Evolutionary conservation across 2,888 invertebrate species (phyloP).

Genomic region (Campaea margaritaria): DNA sequence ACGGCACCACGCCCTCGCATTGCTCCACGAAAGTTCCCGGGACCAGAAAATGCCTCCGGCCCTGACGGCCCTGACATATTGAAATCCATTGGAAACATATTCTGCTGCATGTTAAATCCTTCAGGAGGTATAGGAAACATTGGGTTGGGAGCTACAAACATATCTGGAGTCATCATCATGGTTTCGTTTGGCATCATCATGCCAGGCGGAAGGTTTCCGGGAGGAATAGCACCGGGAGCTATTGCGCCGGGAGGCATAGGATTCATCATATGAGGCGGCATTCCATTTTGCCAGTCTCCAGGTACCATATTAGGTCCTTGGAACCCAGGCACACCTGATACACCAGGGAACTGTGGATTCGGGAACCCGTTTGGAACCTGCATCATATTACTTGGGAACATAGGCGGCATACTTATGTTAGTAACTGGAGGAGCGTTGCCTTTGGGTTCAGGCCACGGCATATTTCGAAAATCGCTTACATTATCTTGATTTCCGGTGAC

Average conservation of each 20-base stretch:
- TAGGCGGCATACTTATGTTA: slow-evolving; percentile 69
- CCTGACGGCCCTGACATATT: slow-evolving; percentile 78
- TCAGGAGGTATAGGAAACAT: slow-evolving; percentile 72
- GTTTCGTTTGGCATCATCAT: slow-evolving; percentile 73
- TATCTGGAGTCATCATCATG: slow-evolving; percentile 60
- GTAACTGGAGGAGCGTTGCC: slow-evolving; percentile 81
- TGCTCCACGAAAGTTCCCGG: slow-evolving; percentile 81
- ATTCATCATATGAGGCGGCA: slow-evolving; percentile 59
- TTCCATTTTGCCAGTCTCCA: slow-evolving; percentile 73
- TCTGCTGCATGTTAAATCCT: slow-evolving; percentile 76
- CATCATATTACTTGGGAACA: slow-evolving; percentile 77
- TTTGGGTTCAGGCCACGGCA: slow-evolving; percentile 95
- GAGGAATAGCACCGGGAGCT: slow-evolving; percentile 58
- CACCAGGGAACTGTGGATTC: slow-evolving; percentile 75
- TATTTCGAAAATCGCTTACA: slow-evolving; percentile 90
- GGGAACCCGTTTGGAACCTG: slow-evolving; percentile 79
- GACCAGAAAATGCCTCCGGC: slow-evolving; percentile 68
- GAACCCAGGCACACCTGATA: slow-evolving; percentile 75
- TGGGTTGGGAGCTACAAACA: slow-evolving; percentile 66
- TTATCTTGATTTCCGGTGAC: slow-evolving; percentile 92
- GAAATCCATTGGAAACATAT: slow-evolving; percentile 81
- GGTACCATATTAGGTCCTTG: slow-evolving; percentile 71
- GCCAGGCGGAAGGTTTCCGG: slow-evolving; percentile 70
- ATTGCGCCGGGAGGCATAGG: slow-evolving; percentile 72
- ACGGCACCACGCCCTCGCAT: slow-evolving; percentile 83